Evolutionary conservation across 2,113 vertebrate genomes (phyloP).

Genomic region (Tetraodon nigroviridis): DNA sequence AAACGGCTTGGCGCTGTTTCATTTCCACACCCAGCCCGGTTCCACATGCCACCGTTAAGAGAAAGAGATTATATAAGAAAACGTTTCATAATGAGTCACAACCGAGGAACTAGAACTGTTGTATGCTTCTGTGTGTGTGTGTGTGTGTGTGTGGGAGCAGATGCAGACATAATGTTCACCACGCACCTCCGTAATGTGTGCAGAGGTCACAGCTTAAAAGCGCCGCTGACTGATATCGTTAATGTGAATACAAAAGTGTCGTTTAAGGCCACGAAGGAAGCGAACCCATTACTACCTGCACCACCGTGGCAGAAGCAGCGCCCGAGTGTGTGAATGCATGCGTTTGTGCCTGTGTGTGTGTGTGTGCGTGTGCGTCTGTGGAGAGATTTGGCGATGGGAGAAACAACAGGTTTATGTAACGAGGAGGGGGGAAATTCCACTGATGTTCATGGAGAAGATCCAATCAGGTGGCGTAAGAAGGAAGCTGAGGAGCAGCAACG

Average conservation of each 20-base stretch:
- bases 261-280: background rate
- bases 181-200: background rate
- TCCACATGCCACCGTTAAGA: constrained; percentile 1
- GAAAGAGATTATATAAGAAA: constrained; percentile 20
- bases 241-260: background rate
- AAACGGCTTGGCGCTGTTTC: no score
- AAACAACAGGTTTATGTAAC: constrained; percentile 56
- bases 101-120: background rate
- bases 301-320: background rate
- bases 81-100: constrained; percentile 22
- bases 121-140: background rate
- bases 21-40: no score
- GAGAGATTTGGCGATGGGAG: constrained; percentile 29
- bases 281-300: background rate
- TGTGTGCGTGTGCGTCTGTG: constrained; percentile 13
- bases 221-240: no score
- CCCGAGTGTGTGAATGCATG: background rate
- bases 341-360: background rate
- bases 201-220: background rate
- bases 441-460: constrained; percentile 9
- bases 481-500: no score
- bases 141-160: background rate
- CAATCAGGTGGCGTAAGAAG: background rate
- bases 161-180: background rate
- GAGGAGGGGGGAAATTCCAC: constrained; percentile 15